phyloP scores from a whole-genome alignment of 2,888 invertebrate species.

The Acanthopleura granulata region DNA sequence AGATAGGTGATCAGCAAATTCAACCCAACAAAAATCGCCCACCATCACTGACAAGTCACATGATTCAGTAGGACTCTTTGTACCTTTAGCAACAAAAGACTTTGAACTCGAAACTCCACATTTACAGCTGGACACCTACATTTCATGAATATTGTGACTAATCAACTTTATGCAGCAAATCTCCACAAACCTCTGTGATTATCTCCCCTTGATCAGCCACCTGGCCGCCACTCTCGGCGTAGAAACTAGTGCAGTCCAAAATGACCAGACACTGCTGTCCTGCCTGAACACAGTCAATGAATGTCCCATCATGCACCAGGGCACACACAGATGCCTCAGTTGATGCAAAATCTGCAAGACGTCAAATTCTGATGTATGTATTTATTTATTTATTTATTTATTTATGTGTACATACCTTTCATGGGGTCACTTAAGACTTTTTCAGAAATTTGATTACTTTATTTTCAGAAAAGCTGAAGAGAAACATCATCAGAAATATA shows the following conservation, averaged over 20 bases:
- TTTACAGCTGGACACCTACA: not conserved
- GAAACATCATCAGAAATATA: too few species aligned
- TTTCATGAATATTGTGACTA: not conserved
- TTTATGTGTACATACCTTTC: too few species aligned
- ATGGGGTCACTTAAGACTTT: too few species aligned
- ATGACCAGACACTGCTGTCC: conserved; percentile 69
- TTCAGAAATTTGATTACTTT: too few species aligned
- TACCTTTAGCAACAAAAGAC: too few species aligned
- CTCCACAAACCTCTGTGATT: conserved; percentile 44
- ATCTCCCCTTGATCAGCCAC: conserved; percentile 88
- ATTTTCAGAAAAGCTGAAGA: too few species aligned
- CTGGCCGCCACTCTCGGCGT: conserved; percentile 98
- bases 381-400: too few species aligned
- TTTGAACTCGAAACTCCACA: not conserved
- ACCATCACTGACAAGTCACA: too few species aligned
- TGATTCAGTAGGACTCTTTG: too few species aligned
- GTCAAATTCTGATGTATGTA: too few species aligned
- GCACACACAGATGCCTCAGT: conserved; percentile 30
- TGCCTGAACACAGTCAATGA: conserved; percentile 19
- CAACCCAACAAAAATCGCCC: too few species aligned
- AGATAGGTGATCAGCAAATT: too few species aligned
- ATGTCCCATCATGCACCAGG: conserved; percentile 25
- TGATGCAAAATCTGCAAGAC: not conserved
- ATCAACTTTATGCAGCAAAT: not conserved
- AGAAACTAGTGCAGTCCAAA: conserved; percentile 92